Evolutionary conservation across 2,797 vertebrate genomes (phyloP), one percentile per base, ranked within the genome.

Genomic region (Lepidocolaptes lacrymiger): DNA sequence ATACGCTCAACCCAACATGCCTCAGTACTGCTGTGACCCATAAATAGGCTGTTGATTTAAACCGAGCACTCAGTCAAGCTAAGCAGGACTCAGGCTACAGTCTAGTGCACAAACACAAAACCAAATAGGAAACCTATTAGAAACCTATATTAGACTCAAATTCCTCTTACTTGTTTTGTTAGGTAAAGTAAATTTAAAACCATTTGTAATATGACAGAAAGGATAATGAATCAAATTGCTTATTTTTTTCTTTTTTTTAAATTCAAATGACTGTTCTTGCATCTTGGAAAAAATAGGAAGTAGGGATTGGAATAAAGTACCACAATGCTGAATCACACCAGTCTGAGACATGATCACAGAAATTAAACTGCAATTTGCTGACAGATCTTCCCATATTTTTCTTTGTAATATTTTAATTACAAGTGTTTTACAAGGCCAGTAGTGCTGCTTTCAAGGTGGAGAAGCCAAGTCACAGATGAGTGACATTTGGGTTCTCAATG

Each of bases 361-460:
- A 44, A 67, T 27, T 41, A 77, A 64, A 73, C 22, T 30, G 37
- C 32, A 69, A 1, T 62, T 86, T 84, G 17, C 14, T 54, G 44
- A 66, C 80, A 51, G 14, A 58, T 62, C 7, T 49, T 61, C 12
- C 32, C 7, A 19, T 58, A 61, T 62, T 80, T 76, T 4, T n/a
- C 63, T 88, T 71, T 1, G 1, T 26, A 73, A 52, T 7, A 61
- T 39, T 86, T 80, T 56, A 37, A 55, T 76, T 52, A 21, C 14
- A 44, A 77, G 18, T 48, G 13, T 61, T 73, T 92, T 48, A 49
- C 34, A n/a, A 16, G 14, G 19, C 6, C 51, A 30, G 27, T 51
- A 30, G 4, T 4, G 12, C 16, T 0, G 1, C 15, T 39, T 3
- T 73, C 26, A 74, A 58, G 9, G n/a, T 67, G 9, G 7, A 49